Conservation (phyloP, 2,113 vertebrate genomes). For the Salvelinus sp. region DNA sequence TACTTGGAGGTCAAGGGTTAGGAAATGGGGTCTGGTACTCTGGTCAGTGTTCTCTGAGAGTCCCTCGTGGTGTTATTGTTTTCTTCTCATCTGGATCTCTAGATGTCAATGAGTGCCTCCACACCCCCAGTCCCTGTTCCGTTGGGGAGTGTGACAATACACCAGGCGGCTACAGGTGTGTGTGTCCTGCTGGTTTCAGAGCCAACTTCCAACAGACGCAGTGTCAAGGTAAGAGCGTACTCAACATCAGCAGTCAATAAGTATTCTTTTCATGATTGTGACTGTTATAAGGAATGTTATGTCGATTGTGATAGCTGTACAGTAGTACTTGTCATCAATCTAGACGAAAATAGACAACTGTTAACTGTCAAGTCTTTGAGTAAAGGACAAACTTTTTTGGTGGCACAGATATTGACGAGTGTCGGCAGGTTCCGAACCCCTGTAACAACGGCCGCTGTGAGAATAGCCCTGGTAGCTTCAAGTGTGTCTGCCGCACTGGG, state of each 20-base stretch:
- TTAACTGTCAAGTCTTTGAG: not conserved
- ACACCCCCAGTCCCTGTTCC: conserved; percentile 67
- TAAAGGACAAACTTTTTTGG: not conserved
- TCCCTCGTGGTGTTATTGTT: too few species aligned
- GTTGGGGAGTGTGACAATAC: conserved; percentile 81
- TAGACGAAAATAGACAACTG: too few species aligned
- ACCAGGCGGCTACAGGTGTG: conserved; percentile 78
- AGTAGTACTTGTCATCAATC: too few species aligned
- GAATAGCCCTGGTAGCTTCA: conserved; percentile 74
- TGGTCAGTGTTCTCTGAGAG: too few species aligned
- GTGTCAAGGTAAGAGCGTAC: conserved; percentile 56
- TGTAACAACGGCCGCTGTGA: conserved; percentile 75
- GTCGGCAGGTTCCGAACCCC: conserved; percentile 54
- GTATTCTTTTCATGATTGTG: too few species aligned
- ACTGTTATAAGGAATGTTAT: too few species aligned
- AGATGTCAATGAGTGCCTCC: conserved; percentile 73
- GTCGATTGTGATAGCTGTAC: too few species aligned
- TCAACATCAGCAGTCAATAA: too few species aligned
- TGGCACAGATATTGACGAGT: conserved; percentile 63
- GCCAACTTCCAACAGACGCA: conserved; percentile 52
- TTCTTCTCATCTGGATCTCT: conserved; percentile 21
- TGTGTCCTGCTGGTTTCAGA: conserved; percentile 69
- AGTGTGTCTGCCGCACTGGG: conserved; percentile 67
- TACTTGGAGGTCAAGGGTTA: too few species aligned
- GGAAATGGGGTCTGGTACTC: too few species aligned